phyloP scores from a whole-genome alignment of 2,888 invertebrate species.

The Lissonota sp. region DNA sequence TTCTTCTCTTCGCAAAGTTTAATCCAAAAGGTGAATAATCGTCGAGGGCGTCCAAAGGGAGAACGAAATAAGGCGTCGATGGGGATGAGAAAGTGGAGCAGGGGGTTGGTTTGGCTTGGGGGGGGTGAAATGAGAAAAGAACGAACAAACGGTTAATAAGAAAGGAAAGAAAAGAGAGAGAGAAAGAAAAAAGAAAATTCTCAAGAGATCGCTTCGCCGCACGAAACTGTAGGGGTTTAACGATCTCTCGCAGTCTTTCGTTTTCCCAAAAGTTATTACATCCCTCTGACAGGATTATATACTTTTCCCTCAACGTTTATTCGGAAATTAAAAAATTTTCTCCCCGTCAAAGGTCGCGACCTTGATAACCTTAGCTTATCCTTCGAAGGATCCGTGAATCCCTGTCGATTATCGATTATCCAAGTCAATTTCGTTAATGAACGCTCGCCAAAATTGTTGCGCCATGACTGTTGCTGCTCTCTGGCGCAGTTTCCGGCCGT shows the following conservation, averaged over 20 bases:
- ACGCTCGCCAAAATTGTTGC: conserved; percentile 9
- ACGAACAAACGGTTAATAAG: conserved; percentile 51
- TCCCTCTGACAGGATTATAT: neutral
- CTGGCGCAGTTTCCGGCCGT: conserved; percentile 14
- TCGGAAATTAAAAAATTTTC: conserved; percentile 52
- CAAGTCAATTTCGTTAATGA: conserved; percentile 25
- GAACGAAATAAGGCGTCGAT: conserved; percentile 32
- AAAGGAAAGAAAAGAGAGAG: no score
- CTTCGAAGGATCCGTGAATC: conserved; percentile 11
- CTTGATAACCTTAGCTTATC: conserved; percentile 6
- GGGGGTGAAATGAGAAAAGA: conserved; percentile 25
- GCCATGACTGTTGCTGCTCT: no score
- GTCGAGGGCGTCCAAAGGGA: conserved; percentile 27
- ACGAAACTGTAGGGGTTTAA: conserved; percentile 31
- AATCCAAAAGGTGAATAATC: conserved; percentile 53
- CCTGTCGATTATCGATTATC: conserved; percentile 5
- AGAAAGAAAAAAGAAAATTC: conserved; percentile 20
- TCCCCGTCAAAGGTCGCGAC: conserved; percentile 11
- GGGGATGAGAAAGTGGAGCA: conserved; percentile 7
- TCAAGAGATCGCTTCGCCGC: conserved; percentile 38
- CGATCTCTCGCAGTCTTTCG: conserved; percentile 36
- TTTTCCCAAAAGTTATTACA: conserved; percentile 50
- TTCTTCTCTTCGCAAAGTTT: conserved; percentile 38
- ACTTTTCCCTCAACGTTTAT: conserved; percentile 40
- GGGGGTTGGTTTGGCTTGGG: neutral